phyloP scores from a whole-genome alignment of 2,888 invertebrate species.

The Herminia tarsipennalis region DNA sequence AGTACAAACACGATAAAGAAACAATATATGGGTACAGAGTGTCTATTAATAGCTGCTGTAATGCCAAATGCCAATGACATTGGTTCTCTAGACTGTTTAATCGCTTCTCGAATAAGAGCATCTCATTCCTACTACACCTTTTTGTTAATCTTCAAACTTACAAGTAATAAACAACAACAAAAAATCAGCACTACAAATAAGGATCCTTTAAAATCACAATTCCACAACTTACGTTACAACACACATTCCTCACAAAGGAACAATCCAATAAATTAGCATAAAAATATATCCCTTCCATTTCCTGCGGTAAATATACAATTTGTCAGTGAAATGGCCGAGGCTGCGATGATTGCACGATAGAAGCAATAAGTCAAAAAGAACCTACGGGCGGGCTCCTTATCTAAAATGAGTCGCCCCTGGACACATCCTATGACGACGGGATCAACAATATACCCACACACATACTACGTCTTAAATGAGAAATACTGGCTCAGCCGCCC shows the following conservation, averaged over 20 bases:
- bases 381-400: constrained; percentile 37
- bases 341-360: constrained; percentile 26
- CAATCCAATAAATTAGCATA: constrained; percentile 17
- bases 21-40: no score
- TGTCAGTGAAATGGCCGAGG: constrained; percentile 23
- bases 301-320: constrained; percentile 30
- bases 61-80: no score
- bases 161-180: no score
- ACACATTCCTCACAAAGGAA: background rate
- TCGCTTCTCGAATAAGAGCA: no score
- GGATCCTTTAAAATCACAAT: no score
- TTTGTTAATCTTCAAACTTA: no score
- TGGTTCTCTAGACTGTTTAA: no score
- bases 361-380: constrained; percentile 41
- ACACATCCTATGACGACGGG: constrained; percentile 33
- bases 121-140: no score
- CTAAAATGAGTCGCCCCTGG: constrained; percentile 50
- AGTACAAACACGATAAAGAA: no score
- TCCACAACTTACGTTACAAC: no score
- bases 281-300: constrained; percentile 15
- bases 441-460: constrained; percentile 18
- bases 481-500: constrained; percentile 24
- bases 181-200: no score
- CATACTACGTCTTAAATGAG: constrained; percentile 24
- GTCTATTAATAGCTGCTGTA: no score